Evolutionary conservation across 2,797 vertebrate genomes (phyloP).

Genomic region (Bradypodion pumilum): DNA sequence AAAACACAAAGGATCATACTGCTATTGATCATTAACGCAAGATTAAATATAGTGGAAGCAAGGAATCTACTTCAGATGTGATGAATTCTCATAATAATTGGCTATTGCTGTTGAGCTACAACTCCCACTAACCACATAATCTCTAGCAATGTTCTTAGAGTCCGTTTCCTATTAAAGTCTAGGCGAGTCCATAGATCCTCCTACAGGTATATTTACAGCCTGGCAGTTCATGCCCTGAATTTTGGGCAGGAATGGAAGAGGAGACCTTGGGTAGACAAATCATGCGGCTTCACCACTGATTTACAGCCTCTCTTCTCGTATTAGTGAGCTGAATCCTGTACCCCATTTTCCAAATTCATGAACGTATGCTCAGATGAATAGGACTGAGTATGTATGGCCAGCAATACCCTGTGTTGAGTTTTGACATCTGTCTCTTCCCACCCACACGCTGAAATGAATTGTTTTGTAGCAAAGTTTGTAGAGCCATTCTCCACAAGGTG

Average conservation of each 20-base stretch:
- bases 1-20: too few species aligned
- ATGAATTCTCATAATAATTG: too few species aligned
- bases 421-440: neutral
- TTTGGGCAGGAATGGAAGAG: neutral
- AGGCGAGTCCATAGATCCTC: too few species aligned
- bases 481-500: conserved; percentile 31
- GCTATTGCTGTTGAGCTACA: too few species aligned
- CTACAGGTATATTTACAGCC: neutral
- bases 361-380: neutral
- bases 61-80: too few species aligned
- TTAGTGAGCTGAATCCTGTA: neutral
- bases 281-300: neutral
- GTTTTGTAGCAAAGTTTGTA: conserved; percentile 4
- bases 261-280: neutral
- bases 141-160: too few species aligned
- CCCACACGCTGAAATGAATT: neutral
- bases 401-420: conserved; percentile 8
- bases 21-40: too few species aligned
- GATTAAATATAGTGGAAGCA: too few species aligned
- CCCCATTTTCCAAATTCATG: neutral
- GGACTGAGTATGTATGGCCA: neutral
- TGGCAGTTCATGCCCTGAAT: too few species aligned
- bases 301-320: neutral
- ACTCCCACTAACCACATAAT: too few species aligned
- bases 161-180: too few species aligned